A percentile compares a stretch with the other conserved stretches of the same genome.
These are phyloP conservation scores for Ophion ellenae DNA, from an alignment of 2,888 invertebrate genomes.

Conservation along the genomic window DNA sequence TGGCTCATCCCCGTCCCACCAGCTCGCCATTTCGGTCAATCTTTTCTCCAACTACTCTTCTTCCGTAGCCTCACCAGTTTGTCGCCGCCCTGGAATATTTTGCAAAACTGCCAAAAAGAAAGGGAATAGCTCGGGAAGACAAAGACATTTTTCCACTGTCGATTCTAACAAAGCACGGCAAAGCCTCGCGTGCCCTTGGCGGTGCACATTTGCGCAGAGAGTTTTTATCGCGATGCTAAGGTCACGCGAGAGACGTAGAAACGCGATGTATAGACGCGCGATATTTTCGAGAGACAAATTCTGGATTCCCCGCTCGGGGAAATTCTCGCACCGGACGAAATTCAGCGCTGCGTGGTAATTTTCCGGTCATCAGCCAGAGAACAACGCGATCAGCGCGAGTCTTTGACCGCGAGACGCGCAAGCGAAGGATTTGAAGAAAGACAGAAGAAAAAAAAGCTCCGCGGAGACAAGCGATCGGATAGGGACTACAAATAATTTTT, in stretches of 20 bases:
- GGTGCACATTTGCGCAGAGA: conserved; percentile 32
- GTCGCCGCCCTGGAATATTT: conserved; percentile 68
- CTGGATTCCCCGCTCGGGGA: not conserved
- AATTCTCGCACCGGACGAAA: conserved; percentile 7
- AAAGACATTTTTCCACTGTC: conserved; percentile 43
- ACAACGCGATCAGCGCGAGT: conserved; percentile 64
- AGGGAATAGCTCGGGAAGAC: not conserved
- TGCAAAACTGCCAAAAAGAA: conserved; percentile 72
- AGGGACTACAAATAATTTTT: not conserved
- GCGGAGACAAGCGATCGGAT: not conserved
- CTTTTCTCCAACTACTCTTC: not conserved
- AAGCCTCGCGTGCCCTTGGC: conserved; percentile 19
- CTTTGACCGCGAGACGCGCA: conserved; percentile 66
- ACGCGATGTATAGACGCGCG: conserved; percentile 40
- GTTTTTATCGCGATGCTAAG: conserved; percentile 51
- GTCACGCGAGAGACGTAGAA: conserved; percentile 63
- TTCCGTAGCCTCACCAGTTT: not conserved
- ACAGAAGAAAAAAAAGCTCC: conserved; percentile 23
- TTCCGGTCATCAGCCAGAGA: conserved; percentile 52
- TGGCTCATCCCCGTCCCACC: not conserved
- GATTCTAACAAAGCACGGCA: conserved; percentile 68
- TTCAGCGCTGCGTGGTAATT: conserved; percentile 51
- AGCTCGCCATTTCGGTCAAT: not conserved
- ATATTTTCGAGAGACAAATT: conserved; percentile 66
- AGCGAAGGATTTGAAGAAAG: not conserved